These are phyloP conservation scores for Camponotus floridanus DNA, from an alignment of 1,140 invertebrate genomes.

Conservation along the genomic window DNA sequence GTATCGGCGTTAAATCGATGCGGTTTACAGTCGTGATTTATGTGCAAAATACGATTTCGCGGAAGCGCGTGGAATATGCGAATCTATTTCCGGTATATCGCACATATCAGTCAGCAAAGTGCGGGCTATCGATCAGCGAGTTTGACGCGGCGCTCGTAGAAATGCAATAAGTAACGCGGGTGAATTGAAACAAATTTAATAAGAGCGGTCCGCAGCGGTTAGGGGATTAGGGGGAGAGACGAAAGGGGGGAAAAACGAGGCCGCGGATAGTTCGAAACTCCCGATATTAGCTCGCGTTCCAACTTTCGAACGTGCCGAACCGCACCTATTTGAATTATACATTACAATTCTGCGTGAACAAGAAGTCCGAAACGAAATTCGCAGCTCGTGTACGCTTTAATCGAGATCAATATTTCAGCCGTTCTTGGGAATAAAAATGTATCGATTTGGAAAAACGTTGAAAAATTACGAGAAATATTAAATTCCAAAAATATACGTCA, in stretches of 20 bases:
- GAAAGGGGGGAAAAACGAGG: not conserved
- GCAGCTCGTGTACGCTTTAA: not conserved
- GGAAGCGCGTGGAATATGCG: not conserved
- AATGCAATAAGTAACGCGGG: constrained; percentile 60
- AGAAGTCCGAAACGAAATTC: constrained; percentile 27
- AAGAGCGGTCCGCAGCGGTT: constrained; percentile 45
- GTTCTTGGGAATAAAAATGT: not conserved
- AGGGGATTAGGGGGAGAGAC: no score
- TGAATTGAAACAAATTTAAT: constrained; percentile 69
- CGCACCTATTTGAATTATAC: constrained; percentile 51
- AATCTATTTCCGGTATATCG: constrained; percentile 5
- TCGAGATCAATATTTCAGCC: not conserved
- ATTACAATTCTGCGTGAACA: constrained; percentile 50
- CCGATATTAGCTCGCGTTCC: constrained; percentile 54
- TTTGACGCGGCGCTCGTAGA: constrained; percentile 48
- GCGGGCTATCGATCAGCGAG: constrained; percentile 48
- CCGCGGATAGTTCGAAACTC: constrained; percentile 52
- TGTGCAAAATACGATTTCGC: constrained; percentile 21
- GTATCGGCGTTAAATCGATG: not conserved
- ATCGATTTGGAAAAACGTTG: not conserved
- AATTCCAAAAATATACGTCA: not conserved
- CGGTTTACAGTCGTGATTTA: constrained; percentile 21
- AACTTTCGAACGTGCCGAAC: constrained; percentile 54
- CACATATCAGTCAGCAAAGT: constrained; percentile 36
- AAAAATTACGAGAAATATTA: not conserved